Conservation (phyloP, 2,113 vertebrate genomes). For the Thryonomys swinderianus region DNA sequence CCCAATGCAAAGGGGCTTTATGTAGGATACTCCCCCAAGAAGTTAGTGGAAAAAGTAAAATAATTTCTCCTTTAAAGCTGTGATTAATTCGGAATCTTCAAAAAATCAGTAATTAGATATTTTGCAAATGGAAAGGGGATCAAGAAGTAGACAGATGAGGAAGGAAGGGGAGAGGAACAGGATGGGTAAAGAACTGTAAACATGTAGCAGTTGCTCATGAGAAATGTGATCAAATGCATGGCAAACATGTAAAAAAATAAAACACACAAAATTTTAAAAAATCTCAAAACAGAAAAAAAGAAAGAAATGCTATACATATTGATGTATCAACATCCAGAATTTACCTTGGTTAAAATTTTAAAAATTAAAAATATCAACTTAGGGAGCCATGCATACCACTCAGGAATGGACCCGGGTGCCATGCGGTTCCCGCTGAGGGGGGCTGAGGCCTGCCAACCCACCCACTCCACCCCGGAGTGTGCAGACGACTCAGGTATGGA, state of each 20-base stretch:
- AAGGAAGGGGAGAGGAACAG: background rate
- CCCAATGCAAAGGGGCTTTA: background rate
- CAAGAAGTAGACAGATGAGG: background rate
- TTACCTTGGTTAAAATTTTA: background rate
- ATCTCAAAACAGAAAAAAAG: background rate
- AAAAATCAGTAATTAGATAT: background rate
- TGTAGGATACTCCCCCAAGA: background rate
- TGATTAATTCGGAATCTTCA: background rate
- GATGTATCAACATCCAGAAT: background rate
- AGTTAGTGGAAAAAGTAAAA: constrained; percentile 27
- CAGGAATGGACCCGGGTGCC: too few relatives aligned
- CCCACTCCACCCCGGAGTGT: too few relatives aligned
- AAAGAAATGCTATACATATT: background rate
- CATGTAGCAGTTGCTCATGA: too few relatives aligned
- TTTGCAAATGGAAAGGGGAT: background rate
- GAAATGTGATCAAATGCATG: background rate
- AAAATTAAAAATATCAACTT: background rate
- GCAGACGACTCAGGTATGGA: too few relatives aligned
- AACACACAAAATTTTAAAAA: background rate
- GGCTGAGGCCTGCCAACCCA: too few relatives aligned
- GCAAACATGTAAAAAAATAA: background rate
- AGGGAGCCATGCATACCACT: too few relatives aligned
- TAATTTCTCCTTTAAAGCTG: background rate
- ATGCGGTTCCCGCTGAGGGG: too few relatives aligned
- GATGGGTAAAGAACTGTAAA: background rate